A percentile compares a stretch with the other conserved stretches of the same genome.
These are phyloP conservation scores for Psittacara wagleri DNA, from an alignment of 2,113 vertebrate genomes.

Conservation along the genomic window DNA sequence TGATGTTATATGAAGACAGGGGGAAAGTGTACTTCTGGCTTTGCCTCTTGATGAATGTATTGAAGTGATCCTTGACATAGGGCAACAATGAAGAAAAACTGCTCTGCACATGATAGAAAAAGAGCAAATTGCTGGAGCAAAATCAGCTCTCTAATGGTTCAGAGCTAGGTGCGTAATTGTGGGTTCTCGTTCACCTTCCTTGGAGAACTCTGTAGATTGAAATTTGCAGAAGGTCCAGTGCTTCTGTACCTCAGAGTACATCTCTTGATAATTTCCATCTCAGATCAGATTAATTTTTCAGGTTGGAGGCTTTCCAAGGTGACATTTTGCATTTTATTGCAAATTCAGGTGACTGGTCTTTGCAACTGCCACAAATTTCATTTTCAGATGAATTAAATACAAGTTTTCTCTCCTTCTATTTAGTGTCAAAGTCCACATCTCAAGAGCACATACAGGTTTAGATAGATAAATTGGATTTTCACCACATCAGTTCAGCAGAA, in stretches of 20 bases:
- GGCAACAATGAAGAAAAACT: background rate
- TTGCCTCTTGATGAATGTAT: background rate
- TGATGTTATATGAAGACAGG: background rate
- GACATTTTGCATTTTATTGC: background rate
- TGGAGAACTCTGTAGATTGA: background rate
- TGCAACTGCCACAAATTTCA: background rate
- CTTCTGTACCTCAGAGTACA: background rate
- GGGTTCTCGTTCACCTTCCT: background rate
- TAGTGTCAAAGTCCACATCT: background rate
- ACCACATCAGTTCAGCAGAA: background rate
- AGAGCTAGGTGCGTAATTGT: background rate
- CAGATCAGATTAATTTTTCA: slow-evolving; percentile 16
- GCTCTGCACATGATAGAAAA: background rate
- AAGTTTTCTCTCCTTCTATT: background rate
- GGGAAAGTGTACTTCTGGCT: background rate
- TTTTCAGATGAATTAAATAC: background rate
- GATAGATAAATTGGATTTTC: background rate
- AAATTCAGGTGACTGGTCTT: background rate
- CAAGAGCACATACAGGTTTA: background rate
- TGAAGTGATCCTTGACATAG: background rate
- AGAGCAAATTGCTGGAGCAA: background rate
- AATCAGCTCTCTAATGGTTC: background rate
- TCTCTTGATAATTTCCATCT: background rate
- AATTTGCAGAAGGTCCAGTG: background rate
- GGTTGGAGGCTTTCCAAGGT: background rate